These are phyloP conservation scores for Octopus sinensis DNA, from an alignment of 1,140 invertebrate genomes.

Conservation along the genomic window DNA sequence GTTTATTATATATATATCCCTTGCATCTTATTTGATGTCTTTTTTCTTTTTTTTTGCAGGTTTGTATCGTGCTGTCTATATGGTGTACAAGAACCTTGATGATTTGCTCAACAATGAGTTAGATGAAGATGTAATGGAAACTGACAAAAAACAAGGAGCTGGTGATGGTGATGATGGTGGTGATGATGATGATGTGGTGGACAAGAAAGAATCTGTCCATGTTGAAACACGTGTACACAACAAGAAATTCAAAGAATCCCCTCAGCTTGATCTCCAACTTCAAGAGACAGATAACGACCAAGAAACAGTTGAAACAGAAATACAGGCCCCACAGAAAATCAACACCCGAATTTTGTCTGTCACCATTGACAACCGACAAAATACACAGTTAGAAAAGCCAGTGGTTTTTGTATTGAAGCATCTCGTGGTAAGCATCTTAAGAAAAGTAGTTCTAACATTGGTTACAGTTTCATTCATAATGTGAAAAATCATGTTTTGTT, in stretches of 20 bases:
- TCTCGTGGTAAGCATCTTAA: not conserved
- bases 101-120: not conserved
- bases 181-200: not conserved
- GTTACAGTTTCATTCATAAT: not conserved
- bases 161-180: not conserved
- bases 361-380: not conserved
- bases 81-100: not conserved
- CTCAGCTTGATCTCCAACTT: not conserved
- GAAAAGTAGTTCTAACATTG: not conserved
- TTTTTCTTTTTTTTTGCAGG: not conserved
- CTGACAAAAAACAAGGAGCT: not conserved
- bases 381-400: not conserved
- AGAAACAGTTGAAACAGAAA: not conserved
- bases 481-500: not conserved
- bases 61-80: not conserved
- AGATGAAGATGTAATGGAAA: not conserved
- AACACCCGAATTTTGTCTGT: conserved; percentile 8
- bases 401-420: conserved; percentile 1
- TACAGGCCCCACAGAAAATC: not conserved
- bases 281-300: not conserved
- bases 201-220: not conserved
- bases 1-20: not conserved
- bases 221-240: not conserved
- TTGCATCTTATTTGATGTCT: not conserved
- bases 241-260: not conserved